Conservation (phyloP, 2,888 invertebrate species). For the Rhingia rostrata region DNA sequence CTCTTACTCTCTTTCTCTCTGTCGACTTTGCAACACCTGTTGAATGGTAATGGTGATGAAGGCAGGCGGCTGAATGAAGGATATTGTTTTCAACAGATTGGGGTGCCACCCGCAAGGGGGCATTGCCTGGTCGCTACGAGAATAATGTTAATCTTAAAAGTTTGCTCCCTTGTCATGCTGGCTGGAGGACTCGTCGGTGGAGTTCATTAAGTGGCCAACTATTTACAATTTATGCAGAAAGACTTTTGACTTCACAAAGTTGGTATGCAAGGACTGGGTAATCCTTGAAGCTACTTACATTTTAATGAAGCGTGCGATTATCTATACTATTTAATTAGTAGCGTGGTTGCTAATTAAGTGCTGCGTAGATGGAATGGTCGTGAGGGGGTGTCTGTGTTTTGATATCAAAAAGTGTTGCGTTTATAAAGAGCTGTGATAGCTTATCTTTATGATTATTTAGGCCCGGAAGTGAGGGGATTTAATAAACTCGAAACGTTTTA, state of each 20-base stretch:
- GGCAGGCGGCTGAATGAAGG: slow-evolving; percentile 20
- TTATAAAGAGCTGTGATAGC: no score
- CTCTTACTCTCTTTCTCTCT: not conserved
- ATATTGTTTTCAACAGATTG: slow-evolving; percentile 13
- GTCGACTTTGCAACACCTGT: slow-evolving; percentile 43
- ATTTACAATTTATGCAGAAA: slow-evolving; percentile 2
- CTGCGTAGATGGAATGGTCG: not conserved
- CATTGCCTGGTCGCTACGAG: not conserved
- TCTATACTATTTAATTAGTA: not conserved
- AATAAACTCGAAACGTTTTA: no score
- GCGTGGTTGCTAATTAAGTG: not conserved
- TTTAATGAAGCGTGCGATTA: slow-evolving; percentile 26
- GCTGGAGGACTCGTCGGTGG: slow-evolving; percentile 6
- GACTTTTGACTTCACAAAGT: not conserved
- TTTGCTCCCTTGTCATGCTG: slow-evolving; percentile 20
- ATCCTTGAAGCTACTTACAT: not conserved
- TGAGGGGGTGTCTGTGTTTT: no score
- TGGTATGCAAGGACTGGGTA: not conserved
- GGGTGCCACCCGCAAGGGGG: not conserved
- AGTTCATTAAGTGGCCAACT: slow-evolving; percentile 24
- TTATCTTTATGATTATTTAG: no score
- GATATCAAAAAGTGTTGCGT: no score
- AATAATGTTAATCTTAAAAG: slow-evolving; percentile 32
- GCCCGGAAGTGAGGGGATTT: no score
- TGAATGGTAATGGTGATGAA: slow-evolving; percentile 32